Conservation (phyloP, 2,797 vertebrate species). For the Heterohyrax brucei region DNA sequence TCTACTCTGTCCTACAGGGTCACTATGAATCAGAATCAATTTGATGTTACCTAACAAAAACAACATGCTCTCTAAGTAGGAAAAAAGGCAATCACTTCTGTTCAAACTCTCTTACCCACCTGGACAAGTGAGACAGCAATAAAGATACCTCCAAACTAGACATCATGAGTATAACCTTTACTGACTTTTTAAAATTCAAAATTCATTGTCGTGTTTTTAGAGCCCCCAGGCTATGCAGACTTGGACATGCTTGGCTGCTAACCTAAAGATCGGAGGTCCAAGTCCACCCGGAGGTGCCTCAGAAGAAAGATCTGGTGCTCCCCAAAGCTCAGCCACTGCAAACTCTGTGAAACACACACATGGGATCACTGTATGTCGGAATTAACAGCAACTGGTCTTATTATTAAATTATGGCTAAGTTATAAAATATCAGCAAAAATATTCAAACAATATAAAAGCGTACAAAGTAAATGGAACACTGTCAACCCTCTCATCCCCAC, state of each 20-base stretch:
- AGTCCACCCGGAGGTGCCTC: background rate
- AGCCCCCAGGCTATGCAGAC: background rate
- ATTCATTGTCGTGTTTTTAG: background rate
- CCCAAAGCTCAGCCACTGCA: background rate
- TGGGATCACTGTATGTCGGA: background rate
- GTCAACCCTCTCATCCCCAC: background rate
- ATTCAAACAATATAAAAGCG: conserved; percentile 6
- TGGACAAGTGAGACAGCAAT: background rate
- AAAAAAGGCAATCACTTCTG: background rate
- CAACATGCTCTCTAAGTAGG: background rate
- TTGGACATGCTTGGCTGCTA: background rate
- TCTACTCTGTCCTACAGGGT: background rate
- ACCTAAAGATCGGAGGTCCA: background rate
- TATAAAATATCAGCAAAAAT: conserved; percentile 18
- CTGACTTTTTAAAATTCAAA: conserved; percentile 17
- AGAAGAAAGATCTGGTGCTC: background rate
- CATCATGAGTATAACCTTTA: background rate
- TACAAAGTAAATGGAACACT: background rate
- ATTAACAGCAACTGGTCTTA: background rate
- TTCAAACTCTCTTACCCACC: background rate
- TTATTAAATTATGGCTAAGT: conserved; percentile 44
- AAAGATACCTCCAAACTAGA: background rate
- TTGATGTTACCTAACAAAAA: background rate
- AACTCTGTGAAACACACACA: background rate
- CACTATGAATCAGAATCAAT: background rate